Conservation (phyloP, 2,113 vertebrate species). For the Parus major region DNA sequence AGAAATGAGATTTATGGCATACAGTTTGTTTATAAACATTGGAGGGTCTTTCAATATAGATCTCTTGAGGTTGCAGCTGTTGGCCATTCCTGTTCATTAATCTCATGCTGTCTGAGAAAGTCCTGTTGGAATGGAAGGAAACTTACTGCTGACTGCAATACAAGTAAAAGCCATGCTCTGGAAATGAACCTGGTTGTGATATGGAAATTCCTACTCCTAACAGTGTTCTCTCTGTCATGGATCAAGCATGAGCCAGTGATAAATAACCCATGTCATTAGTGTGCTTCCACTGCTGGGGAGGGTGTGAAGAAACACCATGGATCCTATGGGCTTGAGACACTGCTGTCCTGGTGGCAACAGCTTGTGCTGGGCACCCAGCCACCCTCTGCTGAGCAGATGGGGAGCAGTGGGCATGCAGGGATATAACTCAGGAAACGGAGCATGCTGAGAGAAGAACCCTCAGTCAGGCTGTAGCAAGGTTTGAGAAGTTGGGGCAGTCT, state of each 20-base stretch:
- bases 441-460: rapidly evolving
- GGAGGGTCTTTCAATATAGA: background rate
- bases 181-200: background rate
- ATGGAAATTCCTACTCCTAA: background rate
- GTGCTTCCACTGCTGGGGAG: background rate
- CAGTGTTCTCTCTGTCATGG: background rate
- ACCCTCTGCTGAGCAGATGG: background rate
- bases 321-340: background rate
- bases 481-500: background rate
- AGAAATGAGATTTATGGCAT: background rate
- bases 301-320: rapidly evolving
- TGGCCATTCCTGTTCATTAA: background rate
- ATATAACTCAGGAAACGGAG: background rate
- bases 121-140: background rate
- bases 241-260: background rate
- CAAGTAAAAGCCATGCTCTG: background rate
- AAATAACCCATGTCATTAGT: background rate
- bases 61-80: background rate
- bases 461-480: background rate
- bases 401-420: background rate
- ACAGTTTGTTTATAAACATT: background rate
- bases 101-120: background rate
- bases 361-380: background rate
- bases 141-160: background rate
- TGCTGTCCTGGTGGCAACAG: background rate